Evolutionary conservation across 2,113 vertebrate species (phyloP).

Genomic region (Cygnus atratus): DNA sequence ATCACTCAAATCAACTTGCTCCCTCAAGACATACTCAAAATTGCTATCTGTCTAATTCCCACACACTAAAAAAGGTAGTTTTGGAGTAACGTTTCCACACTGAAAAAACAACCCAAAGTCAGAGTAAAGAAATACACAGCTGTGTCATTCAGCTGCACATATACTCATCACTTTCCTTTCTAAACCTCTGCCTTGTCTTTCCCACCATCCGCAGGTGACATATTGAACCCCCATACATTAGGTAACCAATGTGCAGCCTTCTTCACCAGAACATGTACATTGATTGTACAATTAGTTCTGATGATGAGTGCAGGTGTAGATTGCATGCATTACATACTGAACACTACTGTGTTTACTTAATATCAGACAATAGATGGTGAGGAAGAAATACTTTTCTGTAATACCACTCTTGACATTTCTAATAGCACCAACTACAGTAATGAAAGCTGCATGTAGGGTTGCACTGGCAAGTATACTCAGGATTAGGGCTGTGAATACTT

Average conservation of each 20-base stretch:
- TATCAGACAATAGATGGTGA: background rate
- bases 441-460: background rate
- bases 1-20: constrained; percentile 59
- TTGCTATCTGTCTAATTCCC: constrained; percentile 58
- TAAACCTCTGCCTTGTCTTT: background rate
- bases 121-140: background rate
- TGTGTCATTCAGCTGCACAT: background rate
- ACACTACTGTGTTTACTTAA: rapidly evolving
- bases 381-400: background rate
- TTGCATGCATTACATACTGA: background rate
- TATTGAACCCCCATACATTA: background rate
- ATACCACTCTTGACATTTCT: background rate
- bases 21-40: constrained; percentile 68
- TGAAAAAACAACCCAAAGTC: background rate
- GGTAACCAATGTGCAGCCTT: background rate
- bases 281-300: background rate
- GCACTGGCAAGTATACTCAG: background rate
- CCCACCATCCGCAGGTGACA: background rate
- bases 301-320: background rate
- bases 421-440: rapidly evolving
- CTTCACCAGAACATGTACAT: background rate
- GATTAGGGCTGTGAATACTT: background rate
- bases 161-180: background rate
- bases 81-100: constrained; percentile 1
- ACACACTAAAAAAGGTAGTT: constrained; percentile 43